Evolutionary conservation across 2,797 vertebrate genomes (phyloP), one percentile per base, ranked within the genome.

Genomic region (Gymnoscopelus microlampas): DNA sequence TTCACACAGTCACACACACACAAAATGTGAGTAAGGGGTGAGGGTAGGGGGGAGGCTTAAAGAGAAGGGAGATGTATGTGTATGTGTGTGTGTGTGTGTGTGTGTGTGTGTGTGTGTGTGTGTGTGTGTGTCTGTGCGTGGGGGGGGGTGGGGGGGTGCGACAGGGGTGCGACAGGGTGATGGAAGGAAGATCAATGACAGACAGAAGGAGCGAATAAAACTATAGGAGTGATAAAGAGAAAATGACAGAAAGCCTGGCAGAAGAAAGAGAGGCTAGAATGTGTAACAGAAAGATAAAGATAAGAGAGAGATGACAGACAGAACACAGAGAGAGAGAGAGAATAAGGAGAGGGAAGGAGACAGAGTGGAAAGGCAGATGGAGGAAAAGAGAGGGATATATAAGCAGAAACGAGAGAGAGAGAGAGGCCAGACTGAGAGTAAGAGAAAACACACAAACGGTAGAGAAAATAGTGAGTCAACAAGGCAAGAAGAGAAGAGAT

Each of bases 151-250:
- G 54, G 15, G 54, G 10, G 23, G 4, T 5, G 65, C 14, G 66
- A 11, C 65, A 44, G 49, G 60, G 61, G 54, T 2, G 44, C 51
- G 2, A 68, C 60, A 49, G 68, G 65, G 50, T 0, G 56, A 63
- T 70, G 48, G 15, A 59, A 55, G 71, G 69, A 59, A 57, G 70
- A 51, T 8, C 68, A 60, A 60, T 39, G 19, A 63, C 68, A 53
- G 70, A 56, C 63, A 72, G 48, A 66, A 73, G 75, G 66, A 63
- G 49, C 47, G 44, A 39, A 54, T 63, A 50, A n/a, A 65, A 3
- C 67, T 55, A 61, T 53, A 24, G 11, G 7, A 15, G 49, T 29
- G 71, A 78, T n/a, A 66, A 39, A 68, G 29, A 39, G 57, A 15
- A 63, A 61, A 61, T 49, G 55, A 48, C 62, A 61, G 13, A 0